A percentile compares a stretch with the other conserved stretches of the same genome.
phyloP scores from a whole-genome alignment of 2,888 invertebrate species.

The Caenorhabditis drosophilae region DNA sequence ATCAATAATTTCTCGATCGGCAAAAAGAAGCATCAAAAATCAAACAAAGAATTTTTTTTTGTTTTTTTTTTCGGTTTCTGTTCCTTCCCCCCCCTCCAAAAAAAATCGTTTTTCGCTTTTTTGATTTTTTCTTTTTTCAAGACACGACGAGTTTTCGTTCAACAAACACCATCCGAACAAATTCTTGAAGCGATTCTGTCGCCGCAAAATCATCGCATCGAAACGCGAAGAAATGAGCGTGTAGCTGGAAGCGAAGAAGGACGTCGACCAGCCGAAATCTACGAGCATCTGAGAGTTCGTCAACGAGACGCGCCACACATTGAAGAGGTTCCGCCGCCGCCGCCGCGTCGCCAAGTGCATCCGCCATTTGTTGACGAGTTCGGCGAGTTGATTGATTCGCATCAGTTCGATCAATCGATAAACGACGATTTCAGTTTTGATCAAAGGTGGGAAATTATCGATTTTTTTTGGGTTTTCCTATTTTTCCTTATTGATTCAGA shows the following conservation, averaged over 20 bases:
- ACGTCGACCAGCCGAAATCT: constrained; percentile 44
- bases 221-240: constrained; percentile 19
- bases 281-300: constrained; percentile 63
- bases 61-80: neutral
- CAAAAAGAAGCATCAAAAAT: too few relatives aligned
- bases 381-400: constrained; percentile 24
- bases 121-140: constrained; percentile 31
- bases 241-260: constrained; percentile 32
- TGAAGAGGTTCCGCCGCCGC: constrained; percentile 31
- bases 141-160: constrained; percentile 70
- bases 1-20: too few relatives aligned
- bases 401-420: constrained; percentile 13
- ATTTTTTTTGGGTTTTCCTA: too few relatives aligned
- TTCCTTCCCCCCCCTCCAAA: too few relatives aligned
- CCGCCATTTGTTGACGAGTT: constrained; percentile 38
- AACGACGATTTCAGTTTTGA: constrained; percentile 12
- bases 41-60: constrained; percentile 11
- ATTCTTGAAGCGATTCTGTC: constrained; percentile 52
- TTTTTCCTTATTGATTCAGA: too few relatives aligned
- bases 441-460: neutral
- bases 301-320: constrained; percentile 37
- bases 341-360: constrained; percentile 15
- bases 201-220: neutral
- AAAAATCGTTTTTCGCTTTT: neutral
- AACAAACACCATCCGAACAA: constrained; percentile 68